These are phyloP conservation scores for Thamnophis elegans DNA, from an alignment of 2,797 vertebrate genomes.

Conservation along the genomic window DNA sequence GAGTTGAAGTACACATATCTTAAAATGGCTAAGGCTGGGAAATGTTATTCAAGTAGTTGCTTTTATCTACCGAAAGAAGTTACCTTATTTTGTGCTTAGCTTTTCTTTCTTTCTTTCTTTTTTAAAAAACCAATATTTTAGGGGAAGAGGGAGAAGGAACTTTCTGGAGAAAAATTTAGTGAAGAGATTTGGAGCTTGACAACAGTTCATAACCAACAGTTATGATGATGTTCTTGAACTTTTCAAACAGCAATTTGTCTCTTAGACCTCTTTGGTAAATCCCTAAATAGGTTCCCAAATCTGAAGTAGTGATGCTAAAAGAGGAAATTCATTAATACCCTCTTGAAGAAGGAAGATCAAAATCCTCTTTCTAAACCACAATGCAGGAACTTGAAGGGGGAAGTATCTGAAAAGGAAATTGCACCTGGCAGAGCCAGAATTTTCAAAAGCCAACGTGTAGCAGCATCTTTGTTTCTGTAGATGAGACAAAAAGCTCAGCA, in stretches of 20 bases:
- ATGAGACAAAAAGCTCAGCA: neutral
- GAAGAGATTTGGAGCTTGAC: neutral
- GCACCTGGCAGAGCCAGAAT: slow-evolving; percentile 57
- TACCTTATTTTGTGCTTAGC: slow-evolving; percentile 6
- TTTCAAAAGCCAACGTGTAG: slow-evolving; percentile 30
- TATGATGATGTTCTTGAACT: neutral
- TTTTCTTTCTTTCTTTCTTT: neutral
- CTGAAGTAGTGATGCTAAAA: neutral
- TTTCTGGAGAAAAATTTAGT: slow-evolving; percentile 7
- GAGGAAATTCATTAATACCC: slow-evolving; percentile 36
- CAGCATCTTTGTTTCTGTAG: slow-evolving; percentile 42
- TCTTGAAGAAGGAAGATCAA: slow-evolving; percentile 44
- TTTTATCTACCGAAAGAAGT: slow-evolving; percentile 12
- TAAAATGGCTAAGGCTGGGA: neutral
- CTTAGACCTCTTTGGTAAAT: neutral
- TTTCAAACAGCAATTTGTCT: neutral
- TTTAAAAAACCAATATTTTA: neutral
- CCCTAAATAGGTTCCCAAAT: neutral
- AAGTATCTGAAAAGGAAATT: slow-evolving; percentile 46
- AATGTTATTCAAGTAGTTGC: neutral
- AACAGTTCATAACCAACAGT: neutral
- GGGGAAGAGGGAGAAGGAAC: accelerated
- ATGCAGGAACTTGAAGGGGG: slow-evolving; percentile 26
- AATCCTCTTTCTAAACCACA: slow-evolving; percentile 36
- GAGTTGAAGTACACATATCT: neutral